Evolutionary conservation across 2,888 invertebrate genomes (phyloP), one percentile per base, ranked within the genome.

Genomic region (Tanytarsus gracilentus): DNA sequence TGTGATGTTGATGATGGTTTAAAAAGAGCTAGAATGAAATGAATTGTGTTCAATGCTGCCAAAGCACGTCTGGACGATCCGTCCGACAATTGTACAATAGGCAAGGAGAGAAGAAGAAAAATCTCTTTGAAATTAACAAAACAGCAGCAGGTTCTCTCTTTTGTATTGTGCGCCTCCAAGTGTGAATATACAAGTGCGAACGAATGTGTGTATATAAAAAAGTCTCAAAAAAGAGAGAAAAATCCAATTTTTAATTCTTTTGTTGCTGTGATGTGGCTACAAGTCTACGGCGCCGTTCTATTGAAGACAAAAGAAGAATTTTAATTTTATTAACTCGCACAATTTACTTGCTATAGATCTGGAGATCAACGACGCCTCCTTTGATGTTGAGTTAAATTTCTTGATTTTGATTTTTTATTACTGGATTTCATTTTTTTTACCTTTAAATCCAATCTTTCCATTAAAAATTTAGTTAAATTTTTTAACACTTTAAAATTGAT

Each of bases 171-270:
- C n/a, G n/a, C n/a, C n/a, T n/a, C n/a, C n/a, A 44, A 44, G 44
- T 44, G 44, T 44, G 44, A 44, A 44, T 44, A 44, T 5, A 44
- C 44, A 44, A 44, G 44, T 44, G 44, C 44, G 44, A 44, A 44
- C 44, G 44, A 23, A 23, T 44, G 44, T 44, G 44, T 44, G 23
- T 44, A 23, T 23, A 44, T 23, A 23, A 44, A 44, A 44, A 23
- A 18, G 23, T 18, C 44, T 23, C 18, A 23, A 44, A 44, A 39
- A 39, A 44, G 33, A 40, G 40, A 44, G 44, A 44, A 33, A 44
- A 18, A 44, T 44, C 44, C 44, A 44, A 23, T 44, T 44, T 44
- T 44, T 44, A 44, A 44, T 23, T 44, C 44, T 44, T 44, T 44
- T 44, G 44, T 44, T 44, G 23, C 4, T 18, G 18, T 18, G 18